Evolutionary conservation across 2,113 vertebrate species (phyloP), one percentile per base, ranked within the genome.

Genomic region (Podarcis muralis): DNA sequence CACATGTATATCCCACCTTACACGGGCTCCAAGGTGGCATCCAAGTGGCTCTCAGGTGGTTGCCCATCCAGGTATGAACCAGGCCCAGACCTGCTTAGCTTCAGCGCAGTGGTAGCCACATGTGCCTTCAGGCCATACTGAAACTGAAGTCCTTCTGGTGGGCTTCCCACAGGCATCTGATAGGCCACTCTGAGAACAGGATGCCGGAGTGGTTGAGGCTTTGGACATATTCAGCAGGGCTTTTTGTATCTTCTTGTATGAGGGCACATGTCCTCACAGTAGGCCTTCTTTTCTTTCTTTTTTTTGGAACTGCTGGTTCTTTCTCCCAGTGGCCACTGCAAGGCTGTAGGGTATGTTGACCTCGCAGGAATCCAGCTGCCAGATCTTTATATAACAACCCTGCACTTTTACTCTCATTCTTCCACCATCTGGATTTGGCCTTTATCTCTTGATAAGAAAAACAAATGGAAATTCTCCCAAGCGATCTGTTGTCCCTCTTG

Each of bases 291-390:
- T 53, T 48, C 48, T 48, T 48, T 48, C 6, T 48, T 48, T 59
- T 16, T 59, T 80, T 15, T 35, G 59, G 40, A 74, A 48, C 23
- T n/a, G 59, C 71, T n/a, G 57, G 40, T 83, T 76, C 23, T 66
- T 83, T 43, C 23, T 66, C 76, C 32, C 53, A 5, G 5, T 6
- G 80, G 84, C 92, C 87, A 62, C 32, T 90, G 90, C 84, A 92
- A 92, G 53, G 79, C 48, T 3, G 37, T 68, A 25, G 40, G 20
- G 0, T 76, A 3, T 79, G 81, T 59, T 92, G 57, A 68, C 1
- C 1, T 81, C 40, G 37, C 12, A 76, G 18, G 20, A 86, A 69
- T 32, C 25, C 71, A 83, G 30, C 48, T 74, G 0, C 0, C 0
- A 88, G 65, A 0, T 0, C 9, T 35, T 53, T 75, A 74, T 40